These are phyloP conservation scores for Tineola bisselliella DNA, from an alignment of 2,888 invertebrate species.

Conservation along the genomic window DNA sequence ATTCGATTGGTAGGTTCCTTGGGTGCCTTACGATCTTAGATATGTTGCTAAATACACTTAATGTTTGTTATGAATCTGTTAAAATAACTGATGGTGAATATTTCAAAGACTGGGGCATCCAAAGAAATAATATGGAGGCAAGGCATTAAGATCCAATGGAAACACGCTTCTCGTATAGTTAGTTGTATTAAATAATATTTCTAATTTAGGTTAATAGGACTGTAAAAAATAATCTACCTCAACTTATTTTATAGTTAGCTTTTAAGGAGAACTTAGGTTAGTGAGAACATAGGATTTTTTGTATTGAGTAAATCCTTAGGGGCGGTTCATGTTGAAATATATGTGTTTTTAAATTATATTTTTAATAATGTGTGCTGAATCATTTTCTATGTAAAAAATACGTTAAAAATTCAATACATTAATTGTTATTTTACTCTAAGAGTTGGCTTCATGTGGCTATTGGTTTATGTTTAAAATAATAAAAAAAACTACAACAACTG, in stretches of 20 bases:
- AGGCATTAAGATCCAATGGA: constrained; percentile 15
- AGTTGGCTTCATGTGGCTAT: constrained; percentile 5
- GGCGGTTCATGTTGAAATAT: constrained; percentile 17
- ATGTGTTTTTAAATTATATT: constrained; percentile 18
- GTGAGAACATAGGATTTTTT: constrained; percentile 49
- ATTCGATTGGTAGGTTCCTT: neutral
- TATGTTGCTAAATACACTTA: no score
- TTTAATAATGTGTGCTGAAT: neutral
- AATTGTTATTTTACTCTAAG: neutral
- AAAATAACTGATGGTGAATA: no score
- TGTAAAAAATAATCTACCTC: constrained; percentile 68
- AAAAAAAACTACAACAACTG: neutral
- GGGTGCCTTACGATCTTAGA: no score
- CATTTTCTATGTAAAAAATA: neutral
- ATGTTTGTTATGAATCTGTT: no score
- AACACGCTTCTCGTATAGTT: constrained; percentile 49
- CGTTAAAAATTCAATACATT: neutral
- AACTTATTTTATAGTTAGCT: constrained; percentile 59
- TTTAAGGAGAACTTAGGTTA: constrained; percentile 58
- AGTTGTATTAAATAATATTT: constrained; percentile 52
- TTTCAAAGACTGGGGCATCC: neutral
- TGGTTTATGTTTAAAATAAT: constrained; percentile 1
- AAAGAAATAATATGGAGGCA: neutral
- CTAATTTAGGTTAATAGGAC: constrained; percentile 66
- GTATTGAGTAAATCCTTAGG: constrained; percentile 40